A percentile compares a stretch with the other conserved stretches of the same genome.
Evolutionary conservation across 2,888 invertebrate genomes (phyloP).

Genomic region (Ochlodes sylvanus): DNA sequence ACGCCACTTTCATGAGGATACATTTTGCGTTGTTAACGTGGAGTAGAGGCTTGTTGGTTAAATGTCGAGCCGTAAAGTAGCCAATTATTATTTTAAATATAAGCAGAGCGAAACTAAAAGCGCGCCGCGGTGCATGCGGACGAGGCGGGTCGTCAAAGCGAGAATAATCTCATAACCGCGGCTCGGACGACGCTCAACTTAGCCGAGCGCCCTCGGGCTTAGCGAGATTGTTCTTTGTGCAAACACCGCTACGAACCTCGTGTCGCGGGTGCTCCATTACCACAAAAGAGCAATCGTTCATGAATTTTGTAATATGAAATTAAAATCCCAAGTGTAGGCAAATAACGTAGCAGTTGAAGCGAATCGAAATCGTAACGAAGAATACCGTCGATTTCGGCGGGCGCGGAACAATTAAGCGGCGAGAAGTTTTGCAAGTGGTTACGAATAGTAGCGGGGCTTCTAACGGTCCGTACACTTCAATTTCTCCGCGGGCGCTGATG

Average conservation of each 20-base stretch:
- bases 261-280: conserved; percentile 47
- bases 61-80: conserved; percentile 57
- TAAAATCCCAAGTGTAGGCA: conserved; percentile 31
- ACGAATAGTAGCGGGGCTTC: conserved; percentile 59
- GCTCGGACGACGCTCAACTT: conserved; percentile 70
- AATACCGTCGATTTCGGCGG: conserved; percentile 61
- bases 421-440: conserved; percentile 78
- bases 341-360: conserved; percentile 55
- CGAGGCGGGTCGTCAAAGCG: conserved; percentile 72
- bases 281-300: conserved; percentile 47
- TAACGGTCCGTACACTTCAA: conserved; percentile 75
- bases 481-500: conserved; percentile 77
- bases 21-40: conserved; percentile 6
- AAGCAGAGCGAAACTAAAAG: conserved; percentile 62
- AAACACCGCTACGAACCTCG: conserved; percentile 50
- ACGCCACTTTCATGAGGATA: conserved; percentile 1
- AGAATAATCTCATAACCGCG: conserved; percentile 80
- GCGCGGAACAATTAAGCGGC: conserved; percentile 65
- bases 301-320: conserved; percentile 36
- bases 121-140: conserved; percentile 63
- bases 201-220: conserved; percentile 71
- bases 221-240: conserved; percentile 71
- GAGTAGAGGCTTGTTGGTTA: conserved; percentile 2
- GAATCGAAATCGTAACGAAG: conserved; percentile 64
- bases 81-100: conserved; percentile 72